phyloP scores from a whole-genome alignment of 2,888 invertebrate species.

The Willowsia nigromaculata region DNA sequence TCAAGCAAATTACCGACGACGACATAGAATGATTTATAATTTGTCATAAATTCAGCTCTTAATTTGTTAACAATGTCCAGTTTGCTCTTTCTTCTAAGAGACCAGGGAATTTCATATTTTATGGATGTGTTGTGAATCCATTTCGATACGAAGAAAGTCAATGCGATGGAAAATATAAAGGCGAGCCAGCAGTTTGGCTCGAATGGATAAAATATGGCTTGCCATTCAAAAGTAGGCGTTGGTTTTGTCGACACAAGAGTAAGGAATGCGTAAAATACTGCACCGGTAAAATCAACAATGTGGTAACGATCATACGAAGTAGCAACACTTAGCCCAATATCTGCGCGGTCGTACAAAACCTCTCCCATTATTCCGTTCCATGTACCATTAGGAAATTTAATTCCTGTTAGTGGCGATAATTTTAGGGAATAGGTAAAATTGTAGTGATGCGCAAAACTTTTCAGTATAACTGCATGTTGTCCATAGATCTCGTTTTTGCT shows the following conservation, averaged over 20 bases:
- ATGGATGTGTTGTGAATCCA: conserved; percentile 73
- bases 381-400: conserved; percentile 70
- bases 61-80: conserved; percentile 18
- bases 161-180: conserved; percentile 58
- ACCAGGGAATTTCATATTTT: conserved; percentile 43
- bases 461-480: conserved; percentile 74
- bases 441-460: conserved; percentile 63
- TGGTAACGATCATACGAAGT: conserved; percentile 73
- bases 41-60: conserved; percentile 60
- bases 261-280: conserved; percentile 76
- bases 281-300: conserved; percentile 73
- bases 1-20: conserved; percentile 76
- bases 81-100: conserved; percentile 39
- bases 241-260: conserved; percentile 77
- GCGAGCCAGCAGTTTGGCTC: conserved; percentile 70
- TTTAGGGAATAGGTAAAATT: conserved; percentile 74
- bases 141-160: conserved; percentile 64
- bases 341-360: conserved; percentile 72
- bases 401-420: conserved; percentile 73
- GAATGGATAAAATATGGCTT: conserved; percentile 77
- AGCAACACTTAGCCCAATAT: conserved; percentile 76
- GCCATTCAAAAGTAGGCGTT: conserved; percentile 76
- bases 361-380: conserved; percentile 78
- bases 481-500: conserved; percentile 73
- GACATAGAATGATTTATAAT: conserved; percentile 72